phyloP scores from a whole-genome alignment of 2,888 invertebrate genomes.

The Erynnis tages region DNA sequence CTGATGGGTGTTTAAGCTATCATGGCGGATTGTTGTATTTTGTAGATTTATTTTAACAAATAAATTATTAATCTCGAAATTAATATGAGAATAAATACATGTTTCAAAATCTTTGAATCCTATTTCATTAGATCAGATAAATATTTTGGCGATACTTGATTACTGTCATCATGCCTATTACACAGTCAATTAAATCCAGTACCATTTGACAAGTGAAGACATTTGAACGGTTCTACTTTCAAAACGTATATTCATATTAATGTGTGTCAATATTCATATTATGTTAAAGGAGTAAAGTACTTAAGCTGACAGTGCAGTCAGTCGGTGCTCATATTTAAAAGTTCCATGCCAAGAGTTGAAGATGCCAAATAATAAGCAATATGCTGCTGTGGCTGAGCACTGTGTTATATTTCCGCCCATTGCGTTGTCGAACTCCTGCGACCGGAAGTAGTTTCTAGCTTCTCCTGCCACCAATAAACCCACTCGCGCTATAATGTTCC shows the following conservation, averaged over 20 bases:
- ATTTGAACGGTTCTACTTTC: slow-evolving; percentile 48
- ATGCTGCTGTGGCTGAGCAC: slow-evolving; percentile 54
- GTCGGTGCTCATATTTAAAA: slow-evolving; percentile 51
- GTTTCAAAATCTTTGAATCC: no score
- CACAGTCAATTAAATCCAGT: slow-evolving; percentile 40
- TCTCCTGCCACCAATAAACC: slow-evolving; percentile 26
- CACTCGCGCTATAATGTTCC: slow-evolving; percentile 7
- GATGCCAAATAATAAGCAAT: slow-evolving; percentile 80
- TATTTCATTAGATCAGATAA: no score
- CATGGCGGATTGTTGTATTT: no score
- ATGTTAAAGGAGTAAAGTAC: slow-evolving; percentile 63
- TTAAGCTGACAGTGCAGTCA: slow-evolving; percentile 66
- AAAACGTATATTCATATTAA: no score
- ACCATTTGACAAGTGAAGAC: slow-evolving; percentile 40
- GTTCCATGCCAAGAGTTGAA: slow-evolving; percentile 74
- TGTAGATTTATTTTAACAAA: no score
- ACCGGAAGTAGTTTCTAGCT: slow-evolving; percentile 63
- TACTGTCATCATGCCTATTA: no score
- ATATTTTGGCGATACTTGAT: no score
- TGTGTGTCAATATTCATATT: slow-evolving; percentile 71
- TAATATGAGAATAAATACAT: no score
- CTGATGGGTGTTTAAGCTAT: no score
- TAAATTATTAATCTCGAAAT: no score
- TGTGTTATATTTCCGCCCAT: slow-evolving; percentile 62
- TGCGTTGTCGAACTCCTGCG: slow-evolving; percentile 56